phyloP scores from a whole-genome alignment of 2,113 vertebrate species.

The Excalfactoria chinensis region DNA sequence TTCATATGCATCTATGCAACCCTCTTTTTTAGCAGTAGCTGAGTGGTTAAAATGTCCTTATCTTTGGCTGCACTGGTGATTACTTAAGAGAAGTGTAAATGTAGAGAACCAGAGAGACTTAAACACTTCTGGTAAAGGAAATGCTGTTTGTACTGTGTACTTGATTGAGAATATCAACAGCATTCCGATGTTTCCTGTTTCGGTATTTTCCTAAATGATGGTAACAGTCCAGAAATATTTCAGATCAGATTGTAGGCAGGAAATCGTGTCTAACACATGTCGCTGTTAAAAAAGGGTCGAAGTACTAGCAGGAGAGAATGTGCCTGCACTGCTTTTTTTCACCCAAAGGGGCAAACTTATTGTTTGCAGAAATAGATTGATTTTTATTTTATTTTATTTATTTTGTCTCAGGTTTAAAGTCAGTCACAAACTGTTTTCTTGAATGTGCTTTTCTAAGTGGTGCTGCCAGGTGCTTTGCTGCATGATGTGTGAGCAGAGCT shows the following conservation, averaged over 20 bases:
- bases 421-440: background rate
- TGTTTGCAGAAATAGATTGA: background rate
- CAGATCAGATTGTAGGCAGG: slow-evolving; percentile 54
- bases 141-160: slow-evolving; percentile 45
- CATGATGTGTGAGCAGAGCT: background rate
- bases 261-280: slow-evolving; percentile 29
- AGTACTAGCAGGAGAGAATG: slow-evolving; percentile 17
- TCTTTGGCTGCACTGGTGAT: background rate
- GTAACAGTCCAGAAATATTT: slow-evolving; percentile 55
- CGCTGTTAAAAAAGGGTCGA: background rate
- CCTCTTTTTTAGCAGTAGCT: background rate
- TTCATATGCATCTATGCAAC: background rate
- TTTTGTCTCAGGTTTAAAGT: background rate
- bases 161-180: slow-evolving; percentile 69
- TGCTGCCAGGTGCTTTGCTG: background rate
- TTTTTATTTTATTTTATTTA: too few species aligned
- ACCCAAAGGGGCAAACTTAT: background rate
- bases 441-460: background rate
- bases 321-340: slow-evolving; percentile 20
- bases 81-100: slow-evolving; percentile 32
- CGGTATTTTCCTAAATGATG: slow-evolving; percentile 6
- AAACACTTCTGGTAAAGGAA: slow-evolving; percentile 65
- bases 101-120: background rate
- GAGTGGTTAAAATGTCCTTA: background rate
- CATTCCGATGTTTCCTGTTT: slow-evolving; percentile 66